Conservation (phyloP, 2,888 invertebrate genomes). For the Acholoe squamosa region DNA sequence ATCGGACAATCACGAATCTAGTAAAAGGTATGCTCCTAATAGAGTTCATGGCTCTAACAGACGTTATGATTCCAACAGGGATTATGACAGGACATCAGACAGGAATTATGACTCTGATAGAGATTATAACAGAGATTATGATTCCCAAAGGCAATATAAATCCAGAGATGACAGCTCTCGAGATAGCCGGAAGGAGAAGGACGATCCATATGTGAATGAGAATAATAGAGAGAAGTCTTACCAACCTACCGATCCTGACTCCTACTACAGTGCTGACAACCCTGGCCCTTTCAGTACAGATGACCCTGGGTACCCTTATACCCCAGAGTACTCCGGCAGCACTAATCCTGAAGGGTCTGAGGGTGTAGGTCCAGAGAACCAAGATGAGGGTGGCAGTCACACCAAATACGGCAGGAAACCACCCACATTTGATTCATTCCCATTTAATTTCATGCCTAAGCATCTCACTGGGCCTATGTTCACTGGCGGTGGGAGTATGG, state of each 20-base stretch:
- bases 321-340: not conserved
- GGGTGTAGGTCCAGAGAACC: not conserved
- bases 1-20: no score
- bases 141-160: no score
- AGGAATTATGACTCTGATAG: no score
- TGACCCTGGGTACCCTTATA: not conserved
- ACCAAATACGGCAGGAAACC: slow-evolving; percentile 35
- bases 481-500: not conserved
- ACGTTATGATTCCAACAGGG: no score
- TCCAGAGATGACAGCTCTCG: no score
- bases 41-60: no score
- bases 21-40: no score
- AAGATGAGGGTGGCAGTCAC: not conserved
- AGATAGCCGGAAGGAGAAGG: not conserved
- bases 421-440: slow-evolving; percentile 30
- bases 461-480: slow-evolving; percentile 50
- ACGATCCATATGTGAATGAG: slow-evolving; percentile 33
- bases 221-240: slow-evolving; percentile 3
- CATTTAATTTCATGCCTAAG: slow-evolving; percentile 53
- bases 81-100: no score
- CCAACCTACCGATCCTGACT: slow-evolving; percentile 12
- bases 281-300: slow-evolving; percentile 9
- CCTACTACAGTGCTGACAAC: slow-evolving; percentile 26
- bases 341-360: not conserved
- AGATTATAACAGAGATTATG: no score